Conservation (phyloP, 2,797 vertebrate genomes). For the Falco rusticolus region DNA sequence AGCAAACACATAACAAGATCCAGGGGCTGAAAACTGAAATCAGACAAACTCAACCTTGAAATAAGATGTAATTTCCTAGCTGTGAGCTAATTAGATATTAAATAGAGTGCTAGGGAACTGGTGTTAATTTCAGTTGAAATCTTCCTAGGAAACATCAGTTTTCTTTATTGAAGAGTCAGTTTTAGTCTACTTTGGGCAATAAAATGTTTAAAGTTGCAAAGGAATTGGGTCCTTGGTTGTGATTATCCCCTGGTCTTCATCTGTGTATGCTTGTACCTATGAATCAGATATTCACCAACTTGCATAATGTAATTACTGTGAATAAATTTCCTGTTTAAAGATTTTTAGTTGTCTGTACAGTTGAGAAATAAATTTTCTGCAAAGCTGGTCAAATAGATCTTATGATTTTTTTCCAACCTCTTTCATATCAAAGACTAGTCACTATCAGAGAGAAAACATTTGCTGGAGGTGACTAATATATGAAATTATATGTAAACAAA, state of each 20-base stretch:
- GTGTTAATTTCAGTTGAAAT: neutral
- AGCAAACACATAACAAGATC: neutral
- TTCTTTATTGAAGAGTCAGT: neutral
- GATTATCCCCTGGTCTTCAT: neutral
- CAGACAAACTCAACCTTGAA: constrained; percentile 20
- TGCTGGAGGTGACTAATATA: neutral
- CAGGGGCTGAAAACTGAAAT: neutral
- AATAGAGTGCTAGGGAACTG: neutral
- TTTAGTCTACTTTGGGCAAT: neutral
- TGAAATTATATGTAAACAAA: neutral
- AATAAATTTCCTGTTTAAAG: neutral
- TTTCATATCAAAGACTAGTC: neutral
- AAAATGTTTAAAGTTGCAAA: neutral
- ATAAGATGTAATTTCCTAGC: neutral
- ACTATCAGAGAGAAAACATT: neutral
- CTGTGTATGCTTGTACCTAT: neutral
- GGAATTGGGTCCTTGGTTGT: neutral
- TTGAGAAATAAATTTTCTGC: neutral
- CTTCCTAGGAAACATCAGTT: neutral
- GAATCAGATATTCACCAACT: neutral
- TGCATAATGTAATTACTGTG: neutral
- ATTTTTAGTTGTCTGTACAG: neutral
- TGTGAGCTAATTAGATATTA: neutral
- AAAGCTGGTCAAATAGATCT: neutral
- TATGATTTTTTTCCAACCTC: neutral